Conservation (phyloP, 2,797 vertebrate genomes). For the Bucorvus abyssinicus region DNA sequence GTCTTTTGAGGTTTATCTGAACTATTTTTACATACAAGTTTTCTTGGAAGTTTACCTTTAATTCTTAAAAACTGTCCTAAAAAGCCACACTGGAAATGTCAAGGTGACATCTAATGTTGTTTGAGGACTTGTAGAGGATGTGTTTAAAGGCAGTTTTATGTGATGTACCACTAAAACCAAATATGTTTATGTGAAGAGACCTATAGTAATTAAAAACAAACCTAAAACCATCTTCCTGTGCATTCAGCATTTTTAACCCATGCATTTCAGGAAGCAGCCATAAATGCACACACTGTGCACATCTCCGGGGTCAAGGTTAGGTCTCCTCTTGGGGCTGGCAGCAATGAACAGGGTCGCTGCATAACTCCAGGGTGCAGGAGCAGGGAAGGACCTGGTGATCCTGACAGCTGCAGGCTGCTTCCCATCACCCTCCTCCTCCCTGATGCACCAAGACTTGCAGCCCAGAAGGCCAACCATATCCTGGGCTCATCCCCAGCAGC, state of each 20-base stretch:
- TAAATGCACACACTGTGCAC: neutral
- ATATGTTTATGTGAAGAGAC: neutral
- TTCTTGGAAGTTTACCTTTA: conserved; percentile 21
- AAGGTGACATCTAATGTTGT: neutral
- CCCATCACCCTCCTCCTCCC: neutral
- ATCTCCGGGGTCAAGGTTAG: neutral
- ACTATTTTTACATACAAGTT: neutral
- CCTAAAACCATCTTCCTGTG: neutral
- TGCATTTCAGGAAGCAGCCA: neutral
- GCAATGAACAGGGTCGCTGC: fast-evolving
- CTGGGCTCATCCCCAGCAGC: too few species aligned
- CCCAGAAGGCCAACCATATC: too few species aligned
- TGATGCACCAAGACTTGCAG: neutral
- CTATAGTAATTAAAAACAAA: neutral
- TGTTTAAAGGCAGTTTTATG: neutral
- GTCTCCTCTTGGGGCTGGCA: neutral
- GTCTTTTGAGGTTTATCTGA: conserved; percentile 31
- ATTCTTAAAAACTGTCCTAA: neutral
- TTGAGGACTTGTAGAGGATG: neutral
- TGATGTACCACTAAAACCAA: neutral
- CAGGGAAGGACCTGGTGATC: neutral
- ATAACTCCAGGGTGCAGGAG: neutral
- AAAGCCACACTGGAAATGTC: neutral
- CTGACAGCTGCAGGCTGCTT: neutral
- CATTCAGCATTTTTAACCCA: neutral